These are phyloP conservation scores for Dissostichus mawsoni DNA, from an alignment of 2,113 vertebrate species.

Conservation along the genomic window DNA sequence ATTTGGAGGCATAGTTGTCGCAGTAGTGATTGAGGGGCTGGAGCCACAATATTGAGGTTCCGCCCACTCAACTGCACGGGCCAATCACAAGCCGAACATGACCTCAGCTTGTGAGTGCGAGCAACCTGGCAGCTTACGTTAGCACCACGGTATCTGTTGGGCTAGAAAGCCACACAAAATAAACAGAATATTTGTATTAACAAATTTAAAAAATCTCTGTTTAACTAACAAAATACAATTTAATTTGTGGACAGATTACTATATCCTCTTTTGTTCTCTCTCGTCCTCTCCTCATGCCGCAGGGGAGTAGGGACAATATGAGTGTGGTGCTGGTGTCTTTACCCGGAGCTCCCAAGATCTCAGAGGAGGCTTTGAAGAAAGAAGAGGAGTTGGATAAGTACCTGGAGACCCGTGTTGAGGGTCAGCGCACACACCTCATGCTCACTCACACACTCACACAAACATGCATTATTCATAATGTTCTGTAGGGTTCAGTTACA, in stretches of 20 bases:
- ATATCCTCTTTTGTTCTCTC: not conserved
- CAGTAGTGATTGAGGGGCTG: no score
- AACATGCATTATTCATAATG: not conserved
- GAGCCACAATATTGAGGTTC: no score
- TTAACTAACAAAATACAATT: no score
- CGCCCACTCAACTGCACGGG: no score
- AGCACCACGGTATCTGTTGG: no score
- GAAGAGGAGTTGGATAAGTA: conserved; percentile 97
- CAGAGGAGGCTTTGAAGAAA: conserved; percentile 94
- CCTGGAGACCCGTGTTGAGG: conserved; percentile 95
- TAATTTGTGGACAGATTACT: not conserved
- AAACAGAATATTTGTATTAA: no score
- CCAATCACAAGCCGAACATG: no score
- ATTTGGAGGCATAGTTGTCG: no score
- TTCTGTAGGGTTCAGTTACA: not conserved
- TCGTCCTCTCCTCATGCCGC: conserved; percentile 20
- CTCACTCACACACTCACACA: not conserved
- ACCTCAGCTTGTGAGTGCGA: no score
- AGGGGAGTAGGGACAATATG: conserved; percentile 99
- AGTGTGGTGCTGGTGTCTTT: conserved; percentile 98
- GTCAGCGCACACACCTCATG: conserved; percentile 81
- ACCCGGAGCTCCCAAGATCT: conserved; percentile 95
- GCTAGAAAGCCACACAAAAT: no score
- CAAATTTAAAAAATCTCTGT: no score
- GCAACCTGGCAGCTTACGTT: no score